Conservation (phyloP, 2,113 vertebrate genomes). For the Elephantulus edwardii region DNA sequence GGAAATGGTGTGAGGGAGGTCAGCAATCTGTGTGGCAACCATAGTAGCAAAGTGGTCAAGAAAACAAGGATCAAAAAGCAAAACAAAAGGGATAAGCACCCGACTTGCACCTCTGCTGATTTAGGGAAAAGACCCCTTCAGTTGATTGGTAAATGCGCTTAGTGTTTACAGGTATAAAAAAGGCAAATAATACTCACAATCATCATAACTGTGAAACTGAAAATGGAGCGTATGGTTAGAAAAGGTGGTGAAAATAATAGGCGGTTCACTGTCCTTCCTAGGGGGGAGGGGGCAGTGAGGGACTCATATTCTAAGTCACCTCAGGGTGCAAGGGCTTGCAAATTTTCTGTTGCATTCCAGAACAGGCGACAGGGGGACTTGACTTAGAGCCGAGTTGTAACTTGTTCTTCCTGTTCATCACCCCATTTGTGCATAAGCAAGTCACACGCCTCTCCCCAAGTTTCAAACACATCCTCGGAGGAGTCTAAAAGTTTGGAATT, state of each 20-base stretch:
- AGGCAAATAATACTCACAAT: slow-evolving; percentile 62
- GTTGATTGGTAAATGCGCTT: slow-evolving; percentile 55
- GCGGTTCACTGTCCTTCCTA: slow-evolving; percentile 39
- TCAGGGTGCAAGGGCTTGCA: slow-evolving; percentile 78
- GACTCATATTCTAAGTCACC: slow-evolving; percentile 55
- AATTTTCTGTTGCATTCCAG: slow-evolving; percentile 74
- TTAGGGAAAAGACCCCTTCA: slow-evolving; percentile 36
- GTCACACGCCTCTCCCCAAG: slow-evolving; percentile 93
- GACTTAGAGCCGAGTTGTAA: slow-evolving; percentile 95
- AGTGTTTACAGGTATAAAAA: slow-evolving; percentile 62
- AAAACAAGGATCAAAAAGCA: slow-evolving; percentile 58
- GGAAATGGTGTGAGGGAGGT: slow-evolving; percentile 55
- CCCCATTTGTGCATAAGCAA: slow-evolving; percentile 93
- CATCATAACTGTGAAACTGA: slow-evolving; percentile 22
- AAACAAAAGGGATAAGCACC: slow-evolving; percentile 66
- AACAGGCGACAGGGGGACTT: slow-evolving; percentile 60
- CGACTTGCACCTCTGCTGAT: slow-evolving; percentile 60
- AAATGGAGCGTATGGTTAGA: slow-evolving; percentile 48
- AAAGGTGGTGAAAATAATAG: slow-evolving; percentile 59
- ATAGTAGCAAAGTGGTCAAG: slow-evolving; percentile 63
- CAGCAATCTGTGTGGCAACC: slow-evolving; percentile 57
- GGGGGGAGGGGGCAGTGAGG: not conserved
- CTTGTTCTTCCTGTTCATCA: slow-evolving; percentile 92
- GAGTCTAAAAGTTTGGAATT: slow-evolving; percentile 96
- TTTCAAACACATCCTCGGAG: slow-evolving; percentile 94